phyloP scores from a whole-genome alignment of 1,140 invertebrate genomes.

The Sogatella furcifera region DNA sequence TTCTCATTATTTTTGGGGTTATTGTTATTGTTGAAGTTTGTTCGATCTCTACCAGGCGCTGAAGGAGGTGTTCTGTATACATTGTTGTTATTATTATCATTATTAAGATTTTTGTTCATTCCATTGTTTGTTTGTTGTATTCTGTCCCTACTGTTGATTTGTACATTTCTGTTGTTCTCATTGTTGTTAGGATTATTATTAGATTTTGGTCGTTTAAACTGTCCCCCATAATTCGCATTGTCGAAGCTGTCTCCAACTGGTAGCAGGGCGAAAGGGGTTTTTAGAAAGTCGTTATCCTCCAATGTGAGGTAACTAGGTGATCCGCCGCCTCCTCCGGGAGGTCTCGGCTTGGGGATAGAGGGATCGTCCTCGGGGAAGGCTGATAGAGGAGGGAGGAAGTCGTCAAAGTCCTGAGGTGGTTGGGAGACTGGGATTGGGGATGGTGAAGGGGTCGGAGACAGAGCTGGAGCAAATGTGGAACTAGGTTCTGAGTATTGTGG shows the following conservation, averaged over 20 bases:
- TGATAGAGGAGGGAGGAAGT: conserved; percentile 10
- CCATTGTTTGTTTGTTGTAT: not conserved
- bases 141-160: too few species aligned
- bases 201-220: not conserved
- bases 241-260: conserved; percentile 1
- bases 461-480: not conserved
- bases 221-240: not conserved
- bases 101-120: not conserved
- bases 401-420: not conserved
- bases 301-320: not conserved
- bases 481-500: not conserved
- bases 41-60: too few species aligned
- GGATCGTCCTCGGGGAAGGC: conserved; percentile 16
- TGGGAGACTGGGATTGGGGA: not conserved
- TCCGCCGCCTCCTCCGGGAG: not conserved
- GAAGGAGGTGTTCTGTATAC: too few species aligned
- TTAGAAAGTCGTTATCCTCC: conserved; percentile 17
- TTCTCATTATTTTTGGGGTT: not conserved
- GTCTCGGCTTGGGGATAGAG: conserved; percentile 14
- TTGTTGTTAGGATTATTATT: not conserved
- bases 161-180: too few species aligned
- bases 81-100: not conserved
- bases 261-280: conserved; percentile 15
- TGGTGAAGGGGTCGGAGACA: not conserved
- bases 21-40: conserved; percentile 5